These are phyloP conservation scores for Microcebus lehilahytsara DNA, from an alignment of 2,113 vertebrate genomes.

Conservation along the genomic window DNA sequence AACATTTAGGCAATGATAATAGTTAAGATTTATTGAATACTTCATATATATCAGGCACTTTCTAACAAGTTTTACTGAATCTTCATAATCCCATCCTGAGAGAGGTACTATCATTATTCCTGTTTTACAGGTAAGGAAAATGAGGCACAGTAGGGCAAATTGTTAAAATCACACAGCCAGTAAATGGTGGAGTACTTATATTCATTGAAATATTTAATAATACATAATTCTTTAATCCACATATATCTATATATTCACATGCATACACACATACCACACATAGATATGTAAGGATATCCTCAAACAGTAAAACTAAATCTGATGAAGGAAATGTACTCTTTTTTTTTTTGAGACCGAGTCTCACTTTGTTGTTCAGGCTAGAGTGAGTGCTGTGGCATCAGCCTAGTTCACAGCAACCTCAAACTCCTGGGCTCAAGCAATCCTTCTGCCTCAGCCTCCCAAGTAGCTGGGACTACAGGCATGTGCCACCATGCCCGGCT, in stretches of 20 bases:
- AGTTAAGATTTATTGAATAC: not conserved
- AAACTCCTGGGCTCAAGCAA: no score
- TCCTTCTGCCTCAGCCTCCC: no score
- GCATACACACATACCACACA: not conserved
- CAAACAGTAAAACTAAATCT: conserved; percentile 33
- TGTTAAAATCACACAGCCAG: not conserved
- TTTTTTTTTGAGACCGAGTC: no score
- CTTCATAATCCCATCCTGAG: not conserved
- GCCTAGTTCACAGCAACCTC: no score
- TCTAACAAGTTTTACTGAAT: conserved; percentile 28
- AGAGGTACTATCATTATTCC: not conserved
- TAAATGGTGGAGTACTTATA: not conserved
- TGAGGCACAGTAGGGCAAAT: not conserved
- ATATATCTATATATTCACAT: not conserved
- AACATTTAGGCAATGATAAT: not conserved
- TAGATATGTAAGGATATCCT: not conserved
- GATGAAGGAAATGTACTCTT: not conserved
- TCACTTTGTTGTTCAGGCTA: no score
- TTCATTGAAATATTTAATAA: not conserved
- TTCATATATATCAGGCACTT: not conserved
- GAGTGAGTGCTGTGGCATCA: no score
- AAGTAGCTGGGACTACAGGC: no score
- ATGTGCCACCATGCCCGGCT: no score
- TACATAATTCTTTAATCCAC: not conserved
- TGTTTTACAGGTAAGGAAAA: not conserved